Conservation (phyloP, 2,888 invertebrate species). For the Notocelia uddmanniana region DNA sequence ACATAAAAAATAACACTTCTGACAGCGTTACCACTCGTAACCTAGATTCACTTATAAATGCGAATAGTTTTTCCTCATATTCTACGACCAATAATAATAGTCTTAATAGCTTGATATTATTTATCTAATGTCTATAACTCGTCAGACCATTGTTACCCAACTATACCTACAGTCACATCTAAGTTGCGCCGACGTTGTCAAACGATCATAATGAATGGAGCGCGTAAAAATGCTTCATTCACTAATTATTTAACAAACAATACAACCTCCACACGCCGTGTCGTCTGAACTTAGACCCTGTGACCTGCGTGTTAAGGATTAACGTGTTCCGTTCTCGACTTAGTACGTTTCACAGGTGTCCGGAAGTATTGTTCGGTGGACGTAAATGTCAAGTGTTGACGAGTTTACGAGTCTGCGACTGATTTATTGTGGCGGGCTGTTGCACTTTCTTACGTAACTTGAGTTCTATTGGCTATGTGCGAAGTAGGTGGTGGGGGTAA, state of each 20-base stretch:
- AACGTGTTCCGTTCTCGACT: neutral
- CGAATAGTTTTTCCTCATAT: neutral
- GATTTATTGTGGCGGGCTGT: slow-evolving; percentile 6
- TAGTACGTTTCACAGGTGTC: neutral
- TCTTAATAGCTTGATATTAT: neutral
- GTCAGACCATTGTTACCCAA: neutral
- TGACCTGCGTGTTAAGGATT: neutral
- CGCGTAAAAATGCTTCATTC: slow-evolving; percentile 8
- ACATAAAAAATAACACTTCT: neutral
- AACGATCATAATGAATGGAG: neutral
- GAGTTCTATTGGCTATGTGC: too few relatives aligned
- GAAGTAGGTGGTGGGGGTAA: too few relatives aligned
- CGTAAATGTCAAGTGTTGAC: neutral
- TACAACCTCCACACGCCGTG: neutral
- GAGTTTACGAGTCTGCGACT: neutral
- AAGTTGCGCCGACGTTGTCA: neutral
- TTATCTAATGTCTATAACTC: neutral
- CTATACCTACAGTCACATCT: neutral
- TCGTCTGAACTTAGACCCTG: neutral
- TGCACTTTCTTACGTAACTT: slow-evolving; percentile 9
- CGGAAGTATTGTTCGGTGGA: neutral
- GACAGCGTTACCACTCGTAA: neutral
- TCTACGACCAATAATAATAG: neutral
- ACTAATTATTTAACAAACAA: neutral
- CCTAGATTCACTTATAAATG: neutral